A percentile compares a stretch with the other conserved stretches of the same genome.
These are phyloP conservation scores for Hirtodrosophila duncani DNA, from an alignment of 2,888 invertebrate species.

Conservation along the genomic window DNA sequence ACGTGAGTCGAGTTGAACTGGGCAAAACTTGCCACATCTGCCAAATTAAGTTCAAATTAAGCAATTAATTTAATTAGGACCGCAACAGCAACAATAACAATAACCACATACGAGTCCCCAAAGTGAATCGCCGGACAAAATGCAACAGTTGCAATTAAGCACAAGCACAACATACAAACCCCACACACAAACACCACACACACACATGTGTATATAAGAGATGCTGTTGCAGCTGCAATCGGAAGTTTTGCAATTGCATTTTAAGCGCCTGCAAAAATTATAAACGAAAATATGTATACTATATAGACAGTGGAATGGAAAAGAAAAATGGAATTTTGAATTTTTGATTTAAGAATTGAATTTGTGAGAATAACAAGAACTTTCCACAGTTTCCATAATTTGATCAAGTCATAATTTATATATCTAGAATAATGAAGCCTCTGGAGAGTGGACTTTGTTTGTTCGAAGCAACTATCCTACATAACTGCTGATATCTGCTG, in stretches of 20 bases:
- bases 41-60: slow-evolving; percentile 73
- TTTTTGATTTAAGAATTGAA: no score
- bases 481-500: no score
- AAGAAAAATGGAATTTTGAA: no score
- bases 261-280: slow-evolving; percentile 65
- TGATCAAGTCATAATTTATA: no score
- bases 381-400: no score
- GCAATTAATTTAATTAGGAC: slow-evolving; percentile 73
- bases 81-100: slow-evolving; percentile 3
- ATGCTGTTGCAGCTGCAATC: slow-evolving; percentile 15
- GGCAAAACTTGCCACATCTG: slow-evolving; percentile 66
- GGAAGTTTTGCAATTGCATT: slow-evolving; percentile 29
- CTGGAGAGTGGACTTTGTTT: no score
- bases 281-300: slow-evolving; percentile 60
- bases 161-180: no score
- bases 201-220: background rate
- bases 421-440: no score
- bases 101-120: slow-evolving; percentile 14
- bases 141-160: slow-evolving; percentile 38
- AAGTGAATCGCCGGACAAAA: slow-evolving; percentile 33
- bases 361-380: no score
- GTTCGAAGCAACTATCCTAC: no score
- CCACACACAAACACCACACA: background rate
- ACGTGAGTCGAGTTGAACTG: no score
- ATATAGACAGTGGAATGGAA: no score